Conservation (phyloP, 2,797 vertebrate species). For the Pipistrellus nathusii region DNA sequence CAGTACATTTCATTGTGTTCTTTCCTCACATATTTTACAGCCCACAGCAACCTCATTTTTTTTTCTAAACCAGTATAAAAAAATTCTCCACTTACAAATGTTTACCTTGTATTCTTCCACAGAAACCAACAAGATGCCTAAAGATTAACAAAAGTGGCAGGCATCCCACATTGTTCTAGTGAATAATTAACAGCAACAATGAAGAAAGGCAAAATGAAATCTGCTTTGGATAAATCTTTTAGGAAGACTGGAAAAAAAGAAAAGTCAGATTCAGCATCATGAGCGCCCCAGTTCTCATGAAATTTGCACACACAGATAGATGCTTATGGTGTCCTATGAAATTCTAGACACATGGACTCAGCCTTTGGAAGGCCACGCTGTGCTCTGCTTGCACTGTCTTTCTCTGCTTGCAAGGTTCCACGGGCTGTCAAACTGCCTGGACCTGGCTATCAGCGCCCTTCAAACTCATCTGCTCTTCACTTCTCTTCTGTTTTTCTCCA, state of each 20-base stretch:
- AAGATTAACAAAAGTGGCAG: neutral
- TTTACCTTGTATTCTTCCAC: neutral
- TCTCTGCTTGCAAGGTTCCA: no score
- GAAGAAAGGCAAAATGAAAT: neutral
- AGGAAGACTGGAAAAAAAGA: neutral
- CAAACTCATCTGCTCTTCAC: no score
- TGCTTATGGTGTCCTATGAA: neutral
- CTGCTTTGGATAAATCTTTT: neutral
- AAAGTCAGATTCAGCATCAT: neutral
- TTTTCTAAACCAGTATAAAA: neutral
- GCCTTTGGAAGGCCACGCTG: neutral
- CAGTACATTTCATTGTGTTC: neutral
- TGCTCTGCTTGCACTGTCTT: neutral
- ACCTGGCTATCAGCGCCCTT: neutral
- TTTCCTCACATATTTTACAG: neutral
- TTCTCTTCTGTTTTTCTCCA: neutral
- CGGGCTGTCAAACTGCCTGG: fast-evolving
- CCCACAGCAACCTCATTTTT: neutral
- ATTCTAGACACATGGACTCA: neutral
- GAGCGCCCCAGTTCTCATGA: neutral
- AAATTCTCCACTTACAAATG: neutral
- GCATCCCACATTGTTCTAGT: neutral
- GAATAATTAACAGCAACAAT: neutral
- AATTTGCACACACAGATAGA: neutral
- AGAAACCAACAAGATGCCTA: neutral